Evolutionary conservation across 1,140 invertebrate genomes (phyloP).

Genomic region (Drosophila willistoni): DNA sequence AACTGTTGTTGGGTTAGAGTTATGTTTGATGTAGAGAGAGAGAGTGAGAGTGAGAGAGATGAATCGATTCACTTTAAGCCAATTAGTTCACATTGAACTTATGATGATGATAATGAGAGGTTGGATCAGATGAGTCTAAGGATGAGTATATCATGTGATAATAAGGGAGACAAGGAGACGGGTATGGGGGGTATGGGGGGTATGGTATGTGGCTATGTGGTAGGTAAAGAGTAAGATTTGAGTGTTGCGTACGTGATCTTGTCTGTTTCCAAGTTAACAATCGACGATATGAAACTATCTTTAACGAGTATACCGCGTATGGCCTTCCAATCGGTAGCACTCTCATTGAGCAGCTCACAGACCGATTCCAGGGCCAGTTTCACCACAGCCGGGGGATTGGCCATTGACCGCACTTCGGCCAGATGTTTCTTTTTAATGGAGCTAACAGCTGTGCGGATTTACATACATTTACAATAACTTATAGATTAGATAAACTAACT

Average conservation of each 20-base stretch:
- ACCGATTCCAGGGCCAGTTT: conserved; percentile 98
- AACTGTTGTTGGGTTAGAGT: not conserved
- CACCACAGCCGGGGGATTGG: conserved; percentile 95
- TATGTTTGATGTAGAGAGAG: not conserved
- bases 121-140: conserved; percentile 13
- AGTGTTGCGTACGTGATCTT: conserved; percentile 93
- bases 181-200: too few species aligned
- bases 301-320: conserved; percentile 96
- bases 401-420: conserved; percentile 97
- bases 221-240: conserved; percentile 45
- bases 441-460: conserved; percentile 90
- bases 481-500: conserved; percentile 39
- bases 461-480: conserved; percentile 22
- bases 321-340: conserved; percentile 95
- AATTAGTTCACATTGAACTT: conserved; percentile 23
- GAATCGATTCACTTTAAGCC: conserved; percentile 19
- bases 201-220: conserved; percentile 45
- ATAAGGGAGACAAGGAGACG: conserved; percentile 2
- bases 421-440: conserved; percentile 98
- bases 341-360: conserved; percentile 94
- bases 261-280: conserved; percentile 98
- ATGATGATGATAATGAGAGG: conserved; percentile 1
- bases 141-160: conserved; percentile 60
- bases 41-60: not conserved
- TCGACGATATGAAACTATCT: conserved; percentile 99